These are phyloP conservation scores for Rhea americana DNA, from an alignment of 2,113 vertebrate genomes.

Conservation along the genomic window DNA sequence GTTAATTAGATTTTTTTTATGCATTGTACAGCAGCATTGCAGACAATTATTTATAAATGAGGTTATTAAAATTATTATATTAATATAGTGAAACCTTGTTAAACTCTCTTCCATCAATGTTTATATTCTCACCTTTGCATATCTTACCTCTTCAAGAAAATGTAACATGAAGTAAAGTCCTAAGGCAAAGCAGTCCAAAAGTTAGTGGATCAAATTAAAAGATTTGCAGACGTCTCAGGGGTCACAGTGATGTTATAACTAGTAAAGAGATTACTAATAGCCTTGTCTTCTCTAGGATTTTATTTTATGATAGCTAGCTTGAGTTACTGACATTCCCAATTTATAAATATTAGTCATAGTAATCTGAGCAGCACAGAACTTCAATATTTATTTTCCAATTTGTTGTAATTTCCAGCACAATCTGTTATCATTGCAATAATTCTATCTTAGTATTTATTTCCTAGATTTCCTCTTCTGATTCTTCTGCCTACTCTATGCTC, in stretches of 20 bases:
- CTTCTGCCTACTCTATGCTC: neutral
- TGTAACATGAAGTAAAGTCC: neutral
- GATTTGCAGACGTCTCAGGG: neutral
- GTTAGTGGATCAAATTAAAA: neutral
- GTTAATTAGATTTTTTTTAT: constrained; percentile 63
- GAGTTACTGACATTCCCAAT: neutral
- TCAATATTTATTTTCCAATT: constrained; percentile 31
- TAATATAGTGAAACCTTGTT: neutral
- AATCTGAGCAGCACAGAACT: neutral
- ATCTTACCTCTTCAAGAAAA: neutral
- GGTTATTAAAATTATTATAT: constrained; percentile 5
- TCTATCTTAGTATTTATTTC: neutral
- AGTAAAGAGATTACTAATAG: neutral
- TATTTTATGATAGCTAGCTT: neutral
- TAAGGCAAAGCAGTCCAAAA: neutral
- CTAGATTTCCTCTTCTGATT: neutral
- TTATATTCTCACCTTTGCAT: neutral
- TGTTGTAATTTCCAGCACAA: constrained; percentile 20
- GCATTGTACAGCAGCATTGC: neutral
- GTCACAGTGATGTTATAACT: neutral
- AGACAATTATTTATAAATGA: constrained; percentile 32
- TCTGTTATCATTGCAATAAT: neutral
- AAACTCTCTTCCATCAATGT: neutral
- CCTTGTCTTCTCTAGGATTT: neutral
- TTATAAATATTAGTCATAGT: constrained; percentile 1